These are phyloP conservation scores for Lycorma delicatula DNA, from an alignment of 1,140 invertebrate genomes.

Conservation along the genomic window DNA sequence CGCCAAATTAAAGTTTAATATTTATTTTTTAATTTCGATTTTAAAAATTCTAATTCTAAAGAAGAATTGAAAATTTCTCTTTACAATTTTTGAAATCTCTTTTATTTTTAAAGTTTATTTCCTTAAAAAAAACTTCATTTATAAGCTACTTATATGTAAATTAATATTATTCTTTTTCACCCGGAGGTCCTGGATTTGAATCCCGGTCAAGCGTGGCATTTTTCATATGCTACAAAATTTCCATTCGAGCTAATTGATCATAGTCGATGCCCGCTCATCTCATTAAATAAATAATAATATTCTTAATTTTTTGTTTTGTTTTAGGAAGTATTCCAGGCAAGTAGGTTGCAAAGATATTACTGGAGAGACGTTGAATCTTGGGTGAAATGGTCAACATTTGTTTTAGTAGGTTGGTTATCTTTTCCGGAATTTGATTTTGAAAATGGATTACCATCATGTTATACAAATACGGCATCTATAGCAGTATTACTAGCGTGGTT, in stretches of 20 bases:
- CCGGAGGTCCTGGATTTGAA: neutral
- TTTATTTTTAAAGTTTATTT: too few species aligned
- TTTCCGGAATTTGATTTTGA: constrained; percentile 10
- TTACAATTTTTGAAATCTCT: too few species aligned
- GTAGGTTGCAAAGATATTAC: constrained; percentile 24
- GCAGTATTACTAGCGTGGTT: constrained; percentile 44
- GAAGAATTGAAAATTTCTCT: too few species aligned
- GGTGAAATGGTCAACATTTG: constrained; percentile 24
- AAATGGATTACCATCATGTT: neutral
- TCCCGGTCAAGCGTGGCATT: neutral
- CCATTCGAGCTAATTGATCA: too few species aligned
- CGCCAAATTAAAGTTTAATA: too few species aligned
- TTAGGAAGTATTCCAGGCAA: constrained; percentile 25
- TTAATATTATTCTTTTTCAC: neutral
- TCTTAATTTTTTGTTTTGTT: neutral
- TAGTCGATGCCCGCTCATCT: too few species aligned
- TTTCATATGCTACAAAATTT: neutral
- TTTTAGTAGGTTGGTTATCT: constrained; percentile 4
- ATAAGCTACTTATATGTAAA: too few species aligned
- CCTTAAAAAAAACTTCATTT: too few species aligned
- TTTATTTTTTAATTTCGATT: too few species aligned
- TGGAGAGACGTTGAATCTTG: constrained; percentile 25
- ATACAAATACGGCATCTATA: constrained; percentile 34
- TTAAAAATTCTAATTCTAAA: too few species aligned
- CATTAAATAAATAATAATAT: neutral